phyloP scores from a whole-genome alignment of 1,140 invertebrate genomes.

The Drosophila kikkawai region DNA sequence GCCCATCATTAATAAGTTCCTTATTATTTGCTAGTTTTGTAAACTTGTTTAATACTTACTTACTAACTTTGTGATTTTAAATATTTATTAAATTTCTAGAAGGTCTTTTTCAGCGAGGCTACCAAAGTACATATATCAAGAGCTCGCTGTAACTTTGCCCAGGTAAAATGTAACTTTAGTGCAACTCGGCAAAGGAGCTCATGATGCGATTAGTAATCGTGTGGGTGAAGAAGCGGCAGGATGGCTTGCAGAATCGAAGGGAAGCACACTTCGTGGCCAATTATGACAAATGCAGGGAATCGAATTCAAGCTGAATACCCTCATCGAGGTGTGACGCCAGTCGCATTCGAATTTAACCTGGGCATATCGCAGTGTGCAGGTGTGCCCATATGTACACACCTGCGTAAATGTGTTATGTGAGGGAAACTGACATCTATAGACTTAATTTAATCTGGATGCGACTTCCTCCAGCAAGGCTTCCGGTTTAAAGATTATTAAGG shows the following conservation, averaged over 20 bases:
- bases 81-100: neutral
- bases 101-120: neutral
- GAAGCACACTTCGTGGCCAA: constrained; percentile 44
- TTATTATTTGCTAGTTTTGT: no score
- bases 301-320: constrained; percentile 63
- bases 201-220: constrained; percentile 40
- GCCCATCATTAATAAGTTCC: no score
- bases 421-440: neutral
- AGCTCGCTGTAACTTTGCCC: constrained; percentile 1
- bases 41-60: no score
- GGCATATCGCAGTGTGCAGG: constrained; percentile 34
- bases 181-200: constrained; percentile 30
- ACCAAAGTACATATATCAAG: neutral
- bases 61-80: neutral
- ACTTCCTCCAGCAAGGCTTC: constrained; percentile 19
- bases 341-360: constrained; percentile 20
- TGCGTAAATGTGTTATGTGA: neutral
- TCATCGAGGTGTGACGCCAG: constrained; percentile 46
- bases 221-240: constrained; percentile 1
- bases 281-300: constrained; percentile 80
- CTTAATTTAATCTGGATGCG: constrained; percentile 31
- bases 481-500: constrained; percentile 46
- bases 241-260: neutral
- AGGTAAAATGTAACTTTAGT: constrained; percentile 61
- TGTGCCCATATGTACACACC: constrained; percentile 8